phyloP scores from a whole-genome alignment of 2,113 vertebrate species.

The Melospiza georgiana region DNA sequence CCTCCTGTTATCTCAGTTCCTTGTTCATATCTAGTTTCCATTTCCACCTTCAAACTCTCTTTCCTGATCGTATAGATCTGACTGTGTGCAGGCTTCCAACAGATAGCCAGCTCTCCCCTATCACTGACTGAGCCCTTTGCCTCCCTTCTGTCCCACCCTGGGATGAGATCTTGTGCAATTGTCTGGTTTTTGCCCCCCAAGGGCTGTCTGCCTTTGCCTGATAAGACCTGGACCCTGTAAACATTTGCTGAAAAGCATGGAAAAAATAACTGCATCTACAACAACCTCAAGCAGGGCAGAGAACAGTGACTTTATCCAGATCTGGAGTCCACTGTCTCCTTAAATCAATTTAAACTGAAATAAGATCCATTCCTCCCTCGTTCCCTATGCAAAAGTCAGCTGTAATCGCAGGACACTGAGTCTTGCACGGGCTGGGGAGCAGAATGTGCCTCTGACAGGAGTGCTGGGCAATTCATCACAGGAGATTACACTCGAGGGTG shows the following conservation, averaged over 20 bases:
- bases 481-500: conserved; percentile 35
- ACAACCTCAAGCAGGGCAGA: not conserved
- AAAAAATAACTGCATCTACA: not conserved
- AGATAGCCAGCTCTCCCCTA: not conserved
- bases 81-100: not conserved
- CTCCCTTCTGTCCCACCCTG: not conserved
- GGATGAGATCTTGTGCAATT: not conserved
- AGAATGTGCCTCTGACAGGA: not conserved
- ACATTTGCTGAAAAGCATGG: not conserved
- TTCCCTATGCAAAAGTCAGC: not conserved
- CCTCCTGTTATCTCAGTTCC: not conserved
- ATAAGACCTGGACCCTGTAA: not conserved
- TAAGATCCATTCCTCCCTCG: not conserved
- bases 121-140: not conserved
- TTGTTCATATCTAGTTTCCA: not conserved
- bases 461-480: conserved; percentile 31
- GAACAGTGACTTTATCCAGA: not conserved
- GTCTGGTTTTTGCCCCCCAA: not conserved
- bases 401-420: not conserved
- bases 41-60: not conserved
- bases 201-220: not conserved
- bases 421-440: not conserved
- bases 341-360: not conserved
- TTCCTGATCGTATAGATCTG: not conserved
- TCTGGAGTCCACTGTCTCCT: not conserved